Conservation (phyloP, 1,140 invertebrate species). For the Pogonognathellus flavescens region DNA sequence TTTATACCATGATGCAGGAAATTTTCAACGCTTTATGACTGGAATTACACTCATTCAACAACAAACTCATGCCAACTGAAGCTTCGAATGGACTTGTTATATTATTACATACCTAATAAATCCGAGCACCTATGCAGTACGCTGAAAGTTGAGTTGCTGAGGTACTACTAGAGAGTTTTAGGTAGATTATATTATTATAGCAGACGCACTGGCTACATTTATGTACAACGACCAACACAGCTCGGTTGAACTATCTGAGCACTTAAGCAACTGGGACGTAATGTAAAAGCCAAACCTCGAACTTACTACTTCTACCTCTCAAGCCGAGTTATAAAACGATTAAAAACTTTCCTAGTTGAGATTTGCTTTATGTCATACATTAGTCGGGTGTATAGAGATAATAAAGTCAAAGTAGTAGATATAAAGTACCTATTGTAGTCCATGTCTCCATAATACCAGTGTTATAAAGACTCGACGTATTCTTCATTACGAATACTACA, state of each 20-base stretch:
- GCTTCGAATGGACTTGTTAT: background rate
- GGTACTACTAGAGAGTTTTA: too few species aligned
- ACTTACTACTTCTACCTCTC: constrained; percentile 8
- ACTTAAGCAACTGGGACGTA: constrained; percentile 38
- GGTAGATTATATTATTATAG: too few species aligned
- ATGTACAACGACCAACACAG: background rate
- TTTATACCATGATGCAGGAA: constrained; percentile 12
- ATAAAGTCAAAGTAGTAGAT: constrained; percentile 30
- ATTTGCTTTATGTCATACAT: constrained; percentile 50
- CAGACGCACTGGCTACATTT: background rate
- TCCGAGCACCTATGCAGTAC: background rate
- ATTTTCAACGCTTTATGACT: constrained; percentile 52
- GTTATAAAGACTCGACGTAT: background rate
- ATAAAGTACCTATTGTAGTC: background rate
- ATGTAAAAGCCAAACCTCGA: constrained; percentile 23
- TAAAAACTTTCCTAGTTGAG: constrained; percentile 56
- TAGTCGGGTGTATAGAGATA: constrained; percentile 36
- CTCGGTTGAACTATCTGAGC: constrained; percentile 34
- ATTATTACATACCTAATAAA: background rate
- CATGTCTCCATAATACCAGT: constrained; percentile 1
- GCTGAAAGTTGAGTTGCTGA: too few species aligned
- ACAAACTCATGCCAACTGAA: constrained; percentile 24
- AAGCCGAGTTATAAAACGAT: constrained; percentile 57
- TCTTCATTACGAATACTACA: background rate
- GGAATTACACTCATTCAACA: constrained; percentile 50